A percentile compares a stretch with the other conserved stretches of the same genome.
Evolutionary conservation across 1,140 invertebrate genomes (phyloP).

Genomic region (Macrobrachium nipponense): DNA sequence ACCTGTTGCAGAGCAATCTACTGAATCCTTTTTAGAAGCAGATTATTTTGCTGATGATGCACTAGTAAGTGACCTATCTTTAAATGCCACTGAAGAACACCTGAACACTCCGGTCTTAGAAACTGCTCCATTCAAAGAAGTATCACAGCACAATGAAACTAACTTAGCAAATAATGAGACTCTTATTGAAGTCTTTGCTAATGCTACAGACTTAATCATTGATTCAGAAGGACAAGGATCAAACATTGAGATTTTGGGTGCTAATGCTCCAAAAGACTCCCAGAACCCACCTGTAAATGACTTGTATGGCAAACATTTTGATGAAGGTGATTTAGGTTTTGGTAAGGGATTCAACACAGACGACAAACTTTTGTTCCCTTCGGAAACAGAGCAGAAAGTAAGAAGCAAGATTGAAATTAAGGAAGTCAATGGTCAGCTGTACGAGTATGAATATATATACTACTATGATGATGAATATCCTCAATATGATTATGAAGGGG

Average conservation of each 20-base stretch:
- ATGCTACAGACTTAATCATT: neutral
- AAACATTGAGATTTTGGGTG: neutral
- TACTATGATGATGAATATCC: slow-evolving; percentile 63
- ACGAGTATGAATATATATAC: slow-evolving; percentile 62
- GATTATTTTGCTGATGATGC: slow-evolving; percentile 22
- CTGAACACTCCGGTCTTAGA: no score
- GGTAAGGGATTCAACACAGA: slow-evolving; percentile 24
- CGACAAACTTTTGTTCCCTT: slow-evolving; percentile 52
- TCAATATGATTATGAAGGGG: slow-evolving; percentile 39
- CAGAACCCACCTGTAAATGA: slow-evolving; percentile 39
- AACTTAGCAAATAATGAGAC: no score
- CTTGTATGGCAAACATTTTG: slow-evolving; percentile 56
- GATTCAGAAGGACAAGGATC: neutral
- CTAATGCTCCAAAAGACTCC: neutral
- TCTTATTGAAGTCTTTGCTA: no score
- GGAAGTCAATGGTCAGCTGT: slow-evolving; percentile 62
- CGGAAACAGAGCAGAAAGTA: slow-evolving; percentile 55
- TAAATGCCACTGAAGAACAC: neutral
- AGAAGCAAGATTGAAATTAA: slow-evolving; percentile 62
- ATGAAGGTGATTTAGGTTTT: slow-evolving; percentile 43
- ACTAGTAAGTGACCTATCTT: slow-evolving; percentile 5
- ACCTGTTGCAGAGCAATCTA: neutral
- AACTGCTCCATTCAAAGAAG: no score
- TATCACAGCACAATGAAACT: no score
- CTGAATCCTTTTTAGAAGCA: neutral